Evolutionary conservation across 2,797 vertebrate genomes (phyloP), one percentile per base, ranked within the genome.

Genomic region (Meriones psammophilus): DNA sequence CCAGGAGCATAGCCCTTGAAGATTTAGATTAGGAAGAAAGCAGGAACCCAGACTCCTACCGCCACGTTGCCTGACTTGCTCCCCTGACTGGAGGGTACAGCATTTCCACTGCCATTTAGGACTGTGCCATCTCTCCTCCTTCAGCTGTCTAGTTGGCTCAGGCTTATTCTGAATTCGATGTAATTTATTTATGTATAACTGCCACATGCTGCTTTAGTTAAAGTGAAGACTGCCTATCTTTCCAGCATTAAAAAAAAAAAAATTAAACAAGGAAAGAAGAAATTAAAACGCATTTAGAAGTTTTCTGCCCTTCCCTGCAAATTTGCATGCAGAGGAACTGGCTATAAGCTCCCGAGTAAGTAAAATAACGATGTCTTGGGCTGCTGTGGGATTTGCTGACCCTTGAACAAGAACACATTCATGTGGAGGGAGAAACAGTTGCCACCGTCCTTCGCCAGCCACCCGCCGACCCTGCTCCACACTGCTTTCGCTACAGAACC

Each of bases 211-310:
- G n/a, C 54, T 88, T 92, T 81, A 78, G 42, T 88, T 93, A 73
- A 91, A 92, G n/a, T 50, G 62, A 74, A 96, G 62, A 18, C 20
- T 74, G 71, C 33, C 46, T 92, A 7, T 66, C 69, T 94, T 22
- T 69, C 33, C 54, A 58, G 50, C 39, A 83, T 22, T 4, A 79
- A 92, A n/a, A 92, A 85, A 5, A 77, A 92, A 91, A 89, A 33
- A 58, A 88, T 94, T 69, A 84, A 86, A 81, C 30, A 89, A 81
- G 66, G 1, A 84, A 77, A 79, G 3, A 83, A 90, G 33, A 71
- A 91, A 91, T 56, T 50, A 92, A 74, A 94, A 69, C 60, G n/a
- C 56, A n/a, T 56, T 85, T 89, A 54, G 83, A 94, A 60, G n/a
- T 30, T 83, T 89, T 92, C 60, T 77, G 76, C 83, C 92, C 42